phyloP scores from a whole-genome alignment of 92 coral and sea anemone species.

The Siderastrea radians region DNA sequence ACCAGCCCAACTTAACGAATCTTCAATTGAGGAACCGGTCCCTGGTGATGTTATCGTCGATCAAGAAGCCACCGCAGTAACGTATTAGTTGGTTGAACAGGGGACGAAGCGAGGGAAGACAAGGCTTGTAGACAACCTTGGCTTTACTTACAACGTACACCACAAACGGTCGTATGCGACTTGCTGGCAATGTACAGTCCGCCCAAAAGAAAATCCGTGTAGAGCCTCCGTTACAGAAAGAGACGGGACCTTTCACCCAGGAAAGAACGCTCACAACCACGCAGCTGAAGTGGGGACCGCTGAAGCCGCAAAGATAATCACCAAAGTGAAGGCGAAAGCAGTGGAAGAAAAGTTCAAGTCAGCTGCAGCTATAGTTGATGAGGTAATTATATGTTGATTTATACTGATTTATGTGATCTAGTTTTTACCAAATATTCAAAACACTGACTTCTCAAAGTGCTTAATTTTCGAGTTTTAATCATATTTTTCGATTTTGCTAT shows the following conservation, averaged over 20 bases:
- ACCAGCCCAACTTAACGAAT: too few species aligned
- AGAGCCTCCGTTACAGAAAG: slow-evolving; percentile 6
- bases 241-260: slow-evolving; percentile 5
- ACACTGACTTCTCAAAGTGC: too few species aligned
- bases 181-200: not conserved
- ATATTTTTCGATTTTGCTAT: not conserved
- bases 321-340: slow-evolving; percentile 4
- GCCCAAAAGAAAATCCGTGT: not conserved
- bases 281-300: slow-evolving; percentile 1
- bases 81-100: slow-evolving; percentile 3
- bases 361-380: not conserved
- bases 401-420: not conserved
- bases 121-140: not conserved
- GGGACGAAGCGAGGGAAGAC: not conserved
- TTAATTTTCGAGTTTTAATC: too few species aligned
- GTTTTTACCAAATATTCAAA: slow-evolving; percentile 1
- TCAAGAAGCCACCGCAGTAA: too few species aligned
- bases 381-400: not conserved
- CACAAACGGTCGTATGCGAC: not conserved
- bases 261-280: not conserved
- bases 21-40: too few species aligned
- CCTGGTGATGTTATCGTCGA: too few species aligned
- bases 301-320: not conserved
- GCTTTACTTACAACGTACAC: not conserved
- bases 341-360: not conserved